Base-by-base conservation (phyloP, 2,888 invertebrate species). In the Balanococcus diminutus region DNA sequence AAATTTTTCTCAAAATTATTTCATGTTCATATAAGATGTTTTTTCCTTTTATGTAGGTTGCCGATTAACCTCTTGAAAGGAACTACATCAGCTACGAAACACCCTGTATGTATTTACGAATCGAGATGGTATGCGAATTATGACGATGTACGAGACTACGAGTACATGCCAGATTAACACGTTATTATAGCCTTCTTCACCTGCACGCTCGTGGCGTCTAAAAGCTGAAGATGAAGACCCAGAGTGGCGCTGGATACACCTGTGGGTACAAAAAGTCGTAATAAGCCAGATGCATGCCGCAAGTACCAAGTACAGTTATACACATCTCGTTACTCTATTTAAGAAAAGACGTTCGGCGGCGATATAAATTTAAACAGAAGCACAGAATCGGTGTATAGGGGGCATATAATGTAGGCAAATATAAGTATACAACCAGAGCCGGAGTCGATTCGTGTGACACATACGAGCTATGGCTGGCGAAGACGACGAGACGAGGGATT, bases 241-340 rank as follows among this genome's bases (percentile, higher is more conserved):
- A 22, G 22, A 56, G 6, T 9, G 2, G 8, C 9, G 22, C 6
- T 0, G 22, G 9, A n/a, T 72, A 16, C 31, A 72, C 72, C 72
- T 72, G 72, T 72, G 72, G 67, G 72, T 72, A 72, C n/a, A 31
- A 72, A 72, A 72, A 31, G 72, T 28, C n/a, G 72, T 28, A 72
- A 28, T 31, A 72, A 3, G 28, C 72, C 31, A 72, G 16, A 11
- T 72, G 72, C 56, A 56, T 36, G 8, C 36, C 3, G n/a, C n/a
- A n/a, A n/a, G n/a, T n/a, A n/a, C n/a, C n/a, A 72, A 72, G 72
- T 72, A 72, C 72, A 72, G 72, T 72, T 72, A 72, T 5, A n/a
- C 3, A n/a, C 28, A 28, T 28, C 72, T 72, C 72, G 72, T 72
- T 72, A 72, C 72, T 72, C 72, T 72, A 72, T 72, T 72, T 72